Evolutionary conservation across 2,797 vertebrate species (phyloP), one percentile per base, ranked within the genome.

Genomic region (Argya squamiceps): DNA sequence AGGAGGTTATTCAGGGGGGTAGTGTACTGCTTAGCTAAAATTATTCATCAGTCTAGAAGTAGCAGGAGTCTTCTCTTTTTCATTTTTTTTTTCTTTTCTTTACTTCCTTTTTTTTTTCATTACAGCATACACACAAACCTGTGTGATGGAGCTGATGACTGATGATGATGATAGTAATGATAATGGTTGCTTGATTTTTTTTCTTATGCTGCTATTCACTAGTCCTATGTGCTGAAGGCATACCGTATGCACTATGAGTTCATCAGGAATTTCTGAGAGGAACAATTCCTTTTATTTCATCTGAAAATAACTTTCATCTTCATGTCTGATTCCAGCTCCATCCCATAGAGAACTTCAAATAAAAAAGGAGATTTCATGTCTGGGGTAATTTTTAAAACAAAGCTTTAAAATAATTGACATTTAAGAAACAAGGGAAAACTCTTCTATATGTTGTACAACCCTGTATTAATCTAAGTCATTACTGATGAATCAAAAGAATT

Each of bases 111-210:
- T 9, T 27, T 62, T 65, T 86, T 74, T 44, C 70, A 29, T 70
- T 94, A 83, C 23, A 85, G 11, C 37, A 34, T 91, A 77, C 5
- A 27, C 60, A 86, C 58, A 96, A 89, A 94, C 24, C 55, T 86
- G 46, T 89, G 77, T 97, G 93, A 74, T 46, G 36, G 50, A 92
- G 21, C 27, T 97, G 93, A 92, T 96, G 74, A 97, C 78, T 77
- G 88, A 78, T 76, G 81, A 77, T 85, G 84, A 91, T 91, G 74
- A 88, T 53, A 88, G 21, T 70, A 93, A 96, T 79, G 63, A 93
- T 88, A 96, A 97, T 90, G 67, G 58, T 12, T 92, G 74, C 78
- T 95, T 92, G 73, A 78, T 93, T 96, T 96, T 96, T 96, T 94
- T 95, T 85, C 39, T 78, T 62, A n/a, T 43, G 16, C 32, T 95